These are phyloP conservation scores for Achlya flavicornis DNA, from an alignment of 2,888 invertebrate genomes.

Conservation along the genomic window DNA sequence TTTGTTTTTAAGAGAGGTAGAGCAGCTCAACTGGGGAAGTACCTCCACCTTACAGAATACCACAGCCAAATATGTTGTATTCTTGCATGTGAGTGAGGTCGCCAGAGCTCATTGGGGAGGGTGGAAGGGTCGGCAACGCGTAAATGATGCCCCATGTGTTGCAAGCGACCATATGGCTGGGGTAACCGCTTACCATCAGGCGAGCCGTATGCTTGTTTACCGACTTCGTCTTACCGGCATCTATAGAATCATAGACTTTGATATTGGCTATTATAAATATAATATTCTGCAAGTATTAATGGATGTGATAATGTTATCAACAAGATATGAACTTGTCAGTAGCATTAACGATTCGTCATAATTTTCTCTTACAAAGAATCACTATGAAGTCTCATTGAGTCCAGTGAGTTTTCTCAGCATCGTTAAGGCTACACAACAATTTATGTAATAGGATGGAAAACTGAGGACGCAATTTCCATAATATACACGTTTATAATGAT, in stretches of 20 bases:
- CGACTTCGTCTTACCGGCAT: no score
- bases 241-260: no score
- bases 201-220: no score
- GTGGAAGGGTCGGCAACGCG: no score
- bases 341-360: neutral
- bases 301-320: neutral
- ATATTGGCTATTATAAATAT: neutral
- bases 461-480: conserved; percentile 56
- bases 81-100: neutral
- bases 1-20: neutral
- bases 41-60: no score
- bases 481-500: conserved; percentile 54
- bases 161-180: no score
- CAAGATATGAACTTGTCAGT: neutral
- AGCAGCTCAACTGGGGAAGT: no score
- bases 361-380: neutral
- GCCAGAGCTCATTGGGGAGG: no score
- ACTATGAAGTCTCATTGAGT: neutral
- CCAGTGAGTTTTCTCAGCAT: conserved; percentile 18
- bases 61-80: no score
- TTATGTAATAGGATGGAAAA: conserved; percentile 64
- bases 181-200: no score
- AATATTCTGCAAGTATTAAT: neutral
- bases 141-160: no score
- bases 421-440: conserved; percentile 20